Conservation (phyloP, 2,888 invertebrate species). For the Stenolophus ochropezus region DNA sequence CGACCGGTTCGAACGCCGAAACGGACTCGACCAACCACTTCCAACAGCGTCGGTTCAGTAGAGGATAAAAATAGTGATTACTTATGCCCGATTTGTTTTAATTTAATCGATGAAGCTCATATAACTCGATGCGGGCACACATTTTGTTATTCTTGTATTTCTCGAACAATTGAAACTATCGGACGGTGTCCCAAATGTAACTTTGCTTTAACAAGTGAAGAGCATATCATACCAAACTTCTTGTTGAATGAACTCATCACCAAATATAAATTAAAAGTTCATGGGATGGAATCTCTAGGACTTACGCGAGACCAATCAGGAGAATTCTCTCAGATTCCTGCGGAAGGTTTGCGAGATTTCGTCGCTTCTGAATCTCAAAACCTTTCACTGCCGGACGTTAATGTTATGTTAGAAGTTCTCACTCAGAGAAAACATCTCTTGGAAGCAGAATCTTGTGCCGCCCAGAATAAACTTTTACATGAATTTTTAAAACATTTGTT, state of each 20-base stretch:
- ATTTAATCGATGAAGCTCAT: slow-evolving; percentile 91
- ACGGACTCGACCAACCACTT: slow-evolving; percentile 74
- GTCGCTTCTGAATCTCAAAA: slow-evolving; percentile 82
- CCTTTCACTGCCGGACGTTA: slow-evolving; percentile 86
- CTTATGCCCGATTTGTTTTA: slow-evolving; percentile 90
- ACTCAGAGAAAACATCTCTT: slow-evolving; percentile 86
- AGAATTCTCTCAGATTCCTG: slow-evolving; percentile 71
- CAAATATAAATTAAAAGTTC: slow-evolving; percentile 79
- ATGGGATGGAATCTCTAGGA: slow-evolving; percentile 73
- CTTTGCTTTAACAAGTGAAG: slow-evolving; percentile 80
- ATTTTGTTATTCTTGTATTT: slow-evolving; percentile 90
- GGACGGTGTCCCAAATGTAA: slow-evolving; percentile 91
- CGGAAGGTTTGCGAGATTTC: slow-evolving; percentile 78
- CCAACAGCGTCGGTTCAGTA: slow-evolving; percentile 79
- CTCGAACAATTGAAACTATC: slow-evolving; percentile 78
- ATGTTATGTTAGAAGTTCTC: slow-evolving; percentile 86
- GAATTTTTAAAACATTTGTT: slow-evolving; percentile 88
- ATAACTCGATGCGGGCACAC: slow-evolving; percentile 95
- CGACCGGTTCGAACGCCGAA: slow-evolving; percentile 74
- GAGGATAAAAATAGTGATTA: slow-evolving; percentile 82
- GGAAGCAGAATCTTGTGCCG: slow-evolving; percentile 86
- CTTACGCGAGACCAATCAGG: slow-evolving; percentile 70
- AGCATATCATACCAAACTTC: slow-evolving; percentile 90
- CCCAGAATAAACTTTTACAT: slow-evolving; percentile 87
- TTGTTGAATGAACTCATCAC: slow-evolving; percentile 87